Evolutionary conservation across 2,888 invertebrate genomes (phyloP).

Genomic region (Stegophylla sp.): DNA sequence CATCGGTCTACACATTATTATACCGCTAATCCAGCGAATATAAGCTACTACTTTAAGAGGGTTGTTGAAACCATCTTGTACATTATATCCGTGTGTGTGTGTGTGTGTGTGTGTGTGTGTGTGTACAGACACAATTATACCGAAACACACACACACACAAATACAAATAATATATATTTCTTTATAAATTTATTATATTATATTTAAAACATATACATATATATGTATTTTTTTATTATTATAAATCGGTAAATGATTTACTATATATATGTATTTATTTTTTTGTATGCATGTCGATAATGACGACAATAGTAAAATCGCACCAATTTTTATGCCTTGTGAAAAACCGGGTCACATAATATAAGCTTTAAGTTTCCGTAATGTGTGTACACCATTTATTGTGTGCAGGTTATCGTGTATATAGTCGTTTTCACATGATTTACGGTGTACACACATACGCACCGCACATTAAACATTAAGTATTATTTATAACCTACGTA

Average conservation of each 20-base stretch:
- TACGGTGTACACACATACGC: conserved; percentile 21
- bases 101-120: background rate
- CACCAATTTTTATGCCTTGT: background rate
- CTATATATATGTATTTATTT: no score
- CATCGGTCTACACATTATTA: conserved; percentile 17
- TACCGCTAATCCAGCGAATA: conserved; percentile 38
- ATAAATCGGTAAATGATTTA: no score
- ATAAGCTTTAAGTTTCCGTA: background rate
- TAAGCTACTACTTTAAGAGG: conserved; percentile 32
- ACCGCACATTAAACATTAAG: conserved; percentile 5
- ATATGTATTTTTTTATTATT: background rate
- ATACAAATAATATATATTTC: background rate
- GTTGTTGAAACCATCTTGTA: conserved; percentile 21
- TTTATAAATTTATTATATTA: background rate
- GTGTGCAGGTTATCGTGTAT: conserved; percentile 25
- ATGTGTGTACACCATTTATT: background rate
- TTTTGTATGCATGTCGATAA: background rate
- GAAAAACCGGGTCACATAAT: conserved; percentile 15
- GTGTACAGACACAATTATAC: no score
- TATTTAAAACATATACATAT: background rate
- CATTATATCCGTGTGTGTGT: background rate
- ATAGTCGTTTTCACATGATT: conserved; percentile 47
- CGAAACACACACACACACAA: background rate
- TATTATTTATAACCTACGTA: conserved; percentile 49
- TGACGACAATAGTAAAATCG: background rate